Conservation (phyloP, 2,113 vertebrate genomes). For the Saccopteryx leptura region DNA sequence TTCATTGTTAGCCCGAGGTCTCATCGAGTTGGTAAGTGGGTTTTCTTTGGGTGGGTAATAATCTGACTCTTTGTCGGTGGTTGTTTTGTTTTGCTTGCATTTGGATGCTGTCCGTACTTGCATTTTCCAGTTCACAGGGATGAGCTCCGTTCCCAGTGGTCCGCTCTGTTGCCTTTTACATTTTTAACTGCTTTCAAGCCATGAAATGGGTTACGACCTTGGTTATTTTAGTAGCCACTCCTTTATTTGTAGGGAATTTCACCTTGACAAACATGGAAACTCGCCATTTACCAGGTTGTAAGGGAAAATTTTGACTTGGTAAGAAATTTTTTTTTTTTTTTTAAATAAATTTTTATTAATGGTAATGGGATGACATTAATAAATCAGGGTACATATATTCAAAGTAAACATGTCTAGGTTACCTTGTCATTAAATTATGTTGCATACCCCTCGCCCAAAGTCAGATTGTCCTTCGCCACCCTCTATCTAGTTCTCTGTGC, state of each 20-base stretch:
- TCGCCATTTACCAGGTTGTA: not conserved
- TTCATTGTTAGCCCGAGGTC: not conserved
- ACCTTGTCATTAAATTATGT: too few species aligned
- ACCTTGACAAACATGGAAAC: conserved; percentile 21
- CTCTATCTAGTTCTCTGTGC: too few species aligned
- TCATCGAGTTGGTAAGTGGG: not conserved
- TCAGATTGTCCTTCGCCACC: too few species aligned
- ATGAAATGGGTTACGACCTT: conserved; percentile 8
- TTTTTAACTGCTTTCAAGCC: conserved; percentile 28
- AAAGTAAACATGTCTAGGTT: too few species aligned
- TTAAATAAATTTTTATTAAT: too few species aligned
- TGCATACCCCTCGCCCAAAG: too few species aligned
- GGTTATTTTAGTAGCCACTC: not conserved
- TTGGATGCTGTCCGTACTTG: not conserved
- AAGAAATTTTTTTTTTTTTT: conserved; percentile 34
- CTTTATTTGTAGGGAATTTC: not conserved
- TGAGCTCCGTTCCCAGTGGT: not conserved
- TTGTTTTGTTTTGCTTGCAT: not conserved
- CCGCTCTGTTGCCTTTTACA: not conserved
- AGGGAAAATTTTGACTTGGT: conserved; percentile 12
- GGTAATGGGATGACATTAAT: too few species aligned
- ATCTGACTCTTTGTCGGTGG: not conserved
- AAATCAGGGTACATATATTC: too few species aligned
- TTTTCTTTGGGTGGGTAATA: not conserved
- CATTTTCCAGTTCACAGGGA: not conserved